Evolutionary conservation across 2,888 invertebrate genomes (phyloP).

Genomic region (Pristionchus maxplancki): DNA sequence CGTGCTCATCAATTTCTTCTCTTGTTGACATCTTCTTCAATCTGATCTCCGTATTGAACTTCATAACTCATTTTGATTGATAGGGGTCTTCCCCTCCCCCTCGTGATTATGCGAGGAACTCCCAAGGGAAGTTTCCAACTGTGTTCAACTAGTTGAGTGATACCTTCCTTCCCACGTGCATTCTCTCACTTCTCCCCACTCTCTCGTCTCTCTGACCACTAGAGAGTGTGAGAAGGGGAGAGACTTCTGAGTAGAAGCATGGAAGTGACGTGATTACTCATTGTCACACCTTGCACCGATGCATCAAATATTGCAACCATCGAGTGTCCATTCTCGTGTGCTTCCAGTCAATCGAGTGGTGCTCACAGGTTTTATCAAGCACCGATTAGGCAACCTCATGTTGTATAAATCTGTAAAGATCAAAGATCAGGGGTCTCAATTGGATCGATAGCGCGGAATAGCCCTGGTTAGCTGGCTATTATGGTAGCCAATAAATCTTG

Average conservation of each 20-base stretch:
- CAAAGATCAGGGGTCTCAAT: neutral
- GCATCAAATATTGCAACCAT: neutral
- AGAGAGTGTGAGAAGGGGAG: neutral
- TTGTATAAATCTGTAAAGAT: neutral
- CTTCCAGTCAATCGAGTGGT: neutral
- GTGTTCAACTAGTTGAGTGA: neutral
- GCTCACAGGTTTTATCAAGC: neutral
- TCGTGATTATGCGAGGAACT: neutral
- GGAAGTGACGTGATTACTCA: neutral
- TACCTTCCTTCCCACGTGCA: neutral
- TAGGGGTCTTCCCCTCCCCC: neutral
- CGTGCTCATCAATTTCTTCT: neutral
- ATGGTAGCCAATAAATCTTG: conserved; percentile 46
- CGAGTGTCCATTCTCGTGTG: neutral
- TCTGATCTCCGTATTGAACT: neutral
- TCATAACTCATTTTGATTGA: neutral
- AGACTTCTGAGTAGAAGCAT: neutral
- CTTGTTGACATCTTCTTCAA: neutral
- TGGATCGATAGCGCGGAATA: conserved; percentile 23
- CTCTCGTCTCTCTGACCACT: neutral
- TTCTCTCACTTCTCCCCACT: neutral
- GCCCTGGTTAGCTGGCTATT: conserved; percentile 9
- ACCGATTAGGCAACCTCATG: neutral
- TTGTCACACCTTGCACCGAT: neutral
- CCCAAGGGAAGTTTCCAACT: conserved; percentile 1